phyloP scores from a whole-genome alignment of 1,140 invertebrate species.

The Oppia nitens region DNA sequence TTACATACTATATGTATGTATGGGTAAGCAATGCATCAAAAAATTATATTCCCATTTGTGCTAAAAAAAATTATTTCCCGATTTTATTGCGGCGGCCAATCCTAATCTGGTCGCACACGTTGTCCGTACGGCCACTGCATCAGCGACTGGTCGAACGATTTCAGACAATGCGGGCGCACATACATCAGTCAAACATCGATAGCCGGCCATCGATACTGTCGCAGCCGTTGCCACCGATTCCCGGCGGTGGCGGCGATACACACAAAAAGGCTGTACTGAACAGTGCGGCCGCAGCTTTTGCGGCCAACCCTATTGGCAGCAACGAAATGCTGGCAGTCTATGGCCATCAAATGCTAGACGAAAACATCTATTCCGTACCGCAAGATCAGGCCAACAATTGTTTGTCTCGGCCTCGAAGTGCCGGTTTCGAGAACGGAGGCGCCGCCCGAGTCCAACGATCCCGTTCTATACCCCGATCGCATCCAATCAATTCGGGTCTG shows the following conservation, averaged over 20 bases:
- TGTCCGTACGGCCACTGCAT: conserved; percentile 58
- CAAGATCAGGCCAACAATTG: background rate
- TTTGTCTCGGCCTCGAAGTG: background rate
- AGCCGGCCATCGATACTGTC: conserved; percentile 13
- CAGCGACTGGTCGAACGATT: conserved; percentile 68
- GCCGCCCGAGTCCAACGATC: background rate
- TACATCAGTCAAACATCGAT: conserved; percentile 10
- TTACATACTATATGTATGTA: no score
- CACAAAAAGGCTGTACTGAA: background rate
- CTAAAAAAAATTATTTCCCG: conserved; percentile 38
- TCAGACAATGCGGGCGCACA: conserved; percentile 38
- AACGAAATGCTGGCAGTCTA: background rate
- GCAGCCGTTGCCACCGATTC: conserved; percentile 13
- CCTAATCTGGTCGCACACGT: background rate
- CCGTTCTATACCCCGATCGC: conserved; percentile 5
- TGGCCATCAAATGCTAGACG: background rate
- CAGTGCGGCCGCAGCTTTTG: background rate
- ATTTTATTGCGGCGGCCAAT: conserved; percentile 9
- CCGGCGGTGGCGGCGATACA: background rate
- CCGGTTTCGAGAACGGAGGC: background rate
- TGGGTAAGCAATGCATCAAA: no score
- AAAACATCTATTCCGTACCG: conserved; percentile 9
- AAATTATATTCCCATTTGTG: no score
- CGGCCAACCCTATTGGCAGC: background rate
- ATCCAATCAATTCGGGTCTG: background rate